Base-by-base conservation (phyloP, 2,797 vertebrate genomes). In the Rhynchotus rufescens region DNA sequence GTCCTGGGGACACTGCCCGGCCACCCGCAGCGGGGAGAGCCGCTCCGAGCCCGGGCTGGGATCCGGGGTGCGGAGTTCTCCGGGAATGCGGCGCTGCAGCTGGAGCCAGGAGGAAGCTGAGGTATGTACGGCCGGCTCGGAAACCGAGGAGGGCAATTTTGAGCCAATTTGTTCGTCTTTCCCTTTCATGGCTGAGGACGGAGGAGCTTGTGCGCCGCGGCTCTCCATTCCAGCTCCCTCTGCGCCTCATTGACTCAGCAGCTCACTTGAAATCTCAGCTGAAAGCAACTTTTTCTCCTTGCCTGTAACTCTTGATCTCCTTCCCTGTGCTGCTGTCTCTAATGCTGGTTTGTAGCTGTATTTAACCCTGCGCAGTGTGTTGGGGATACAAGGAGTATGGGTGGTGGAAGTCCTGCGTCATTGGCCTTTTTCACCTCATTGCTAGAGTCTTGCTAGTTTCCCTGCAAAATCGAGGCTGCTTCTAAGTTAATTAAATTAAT, bases 101-200 rank as follows among this genome's bases (percentile, higher is more conserved):
- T 30, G 2, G 1, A 38, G 77, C 57, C 23, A 72, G 68, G n/a
- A 45, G 72, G 26, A 23, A 32, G 64, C 49, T 62, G 59, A 81
- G 62, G 62, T 66, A 15, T 44, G 82, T 54, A 47, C 34, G 49
- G 67, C 52, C 26, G 36, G 76, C 64, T 89, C 1, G 54, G 74
- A 87, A 91, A 79, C 42, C 38, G 67, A 76, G 73, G 84, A 82
- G 84, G 45, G 60, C 22, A 32, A 82, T 93, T 93, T 85, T 62
- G 57, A 83, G 80, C 64, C 73, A 60, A 47, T 85, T 67, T 79
- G 72, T 67, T 91, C 76, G 21, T 81, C 64, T 80, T 92, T 87
- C 51, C 67, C 25, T 74, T 82, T 72, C 30, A 4, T 52, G 80
- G 73, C 80, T 84, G 89, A 67, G 76, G 84, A 51, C 40, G 7